A percentile compares a stretch with the other conserved stretches of the same genome.
These are phyloP conservation scores for Phataginus tricuspis DNA, from an alignment of 2,797 vertebrate genomes.

Conservation along the genomic window DNA sequence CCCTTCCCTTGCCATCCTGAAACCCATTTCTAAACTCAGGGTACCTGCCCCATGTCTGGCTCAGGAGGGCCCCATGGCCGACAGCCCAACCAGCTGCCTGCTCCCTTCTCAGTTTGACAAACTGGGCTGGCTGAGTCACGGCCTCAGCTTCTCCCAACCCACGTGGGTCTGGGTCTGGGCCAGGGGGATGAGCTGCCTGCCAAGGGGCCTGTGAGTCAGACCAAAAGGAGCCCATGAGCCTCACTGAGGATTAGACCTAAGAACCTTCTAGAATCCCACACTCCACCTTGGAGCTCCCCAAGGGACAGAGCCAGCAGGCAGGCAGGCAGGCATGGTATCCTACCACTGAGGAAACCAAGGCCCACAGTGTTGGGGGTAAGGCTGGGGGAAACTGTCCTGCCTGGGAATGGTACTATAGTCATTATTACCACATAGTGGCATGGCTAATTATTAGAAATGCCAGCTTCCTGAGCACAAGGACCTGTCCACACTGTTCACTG, in stretches of 20 bases:
- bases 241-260: conserved; percentile 36
- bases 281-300: background rate
- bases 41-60: conserved; percentile 61
- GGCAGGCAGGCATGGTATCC: background rate
- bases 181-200: background rate
- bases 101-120: conserved; percentile 51
- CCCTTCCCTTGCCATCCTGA: background rate
- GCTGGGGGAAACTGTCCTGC: background rate
- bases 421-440: accelerated
- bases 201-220: background rate
- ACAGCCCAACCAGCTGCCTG: conserved; percentile 60
- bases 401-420: background rate
- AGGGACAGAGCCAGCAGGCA: background rate
- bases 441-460: background rate
- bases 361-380: accelerated
- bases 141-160: conserved; percentile 58
- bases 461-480: background rate
- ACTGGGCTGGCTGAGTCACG: conserved; percentile 61
- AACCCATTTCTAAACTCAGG: background rate
- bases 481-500: too few species aligned
- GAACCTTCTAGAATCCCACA: conserved; percentile 61
- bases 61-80: background rate
- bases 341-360: background rate
- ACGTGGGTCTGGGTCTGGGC: conserved; percentile 37
- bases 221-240: conserved; percentile 32